A percentile compares a stretch with the other conserved stretches of the same genome.
These are phyloP conservation scores for Lophura nycthemera DNA, from an alignment of 2,113 vertebrate genomes.

Conservation along the genomic window DNA sequence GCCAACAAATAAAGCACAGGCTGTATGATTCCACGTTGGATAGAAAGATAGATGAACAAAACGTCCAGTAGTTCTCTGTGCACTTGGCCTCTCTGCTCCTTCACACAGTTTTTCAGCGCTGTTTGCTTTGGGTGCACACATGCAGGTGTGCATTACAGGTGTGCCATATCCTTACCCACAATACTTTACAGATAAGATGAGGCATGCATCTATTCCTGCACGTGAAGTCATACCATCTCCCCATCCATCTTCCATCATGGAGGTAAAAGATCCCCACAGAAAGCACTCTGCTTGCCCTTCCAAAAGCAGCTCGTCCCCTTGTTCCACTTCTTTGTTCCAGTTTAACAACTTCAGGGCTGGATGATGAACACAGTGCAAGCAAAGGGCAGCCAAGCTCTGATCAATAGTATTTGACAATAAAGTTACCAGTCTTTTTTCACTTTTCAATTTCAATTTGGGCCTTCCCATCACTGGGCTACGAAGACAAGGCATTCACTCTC, in stretches of 20 bases:
- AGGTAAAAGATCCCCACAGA: not conserved
- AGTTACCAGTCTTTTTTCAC: not conserved
- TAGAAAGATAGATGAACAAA: not conserved
- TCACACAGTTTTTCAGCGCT: not conserved
- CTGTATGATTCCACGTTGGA: not conserved
- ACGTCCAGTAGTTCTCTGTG: not conserved
- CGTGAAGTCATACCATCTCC: not conserved
- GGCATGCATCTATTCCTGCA: rapidly evolving
- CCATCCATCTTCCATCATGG: not conserved
- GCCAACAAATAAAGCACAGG: not conserved
- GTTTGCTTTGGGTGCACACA: rapidly evolving
- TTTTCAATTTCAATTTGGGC: not conserved
- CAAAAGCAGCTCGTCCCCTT: not conserved
- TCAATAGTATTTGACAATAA: not conserved
- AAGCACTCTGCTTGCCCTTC: rapidly evolving
- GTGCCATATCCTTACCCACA: not conserved
- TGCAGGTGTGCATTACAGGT: too few species aligned
- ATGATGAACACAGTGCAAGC: not conserved
- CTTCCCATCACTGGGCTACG: not conserved
- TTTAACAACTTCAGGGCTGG: not conserved
- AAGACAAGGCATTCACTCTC: not conserved
- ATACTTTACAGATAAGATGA: not conserved
- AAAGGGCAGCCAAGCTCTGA: slow-evolving; percentile 25
- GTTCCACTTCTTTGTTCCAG: not conserved
- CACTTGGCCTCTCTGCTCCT: not conserved